Conservation (phyloP, 2,797 vertebrate genomes). For the Sebastes glaucus region DNA sequence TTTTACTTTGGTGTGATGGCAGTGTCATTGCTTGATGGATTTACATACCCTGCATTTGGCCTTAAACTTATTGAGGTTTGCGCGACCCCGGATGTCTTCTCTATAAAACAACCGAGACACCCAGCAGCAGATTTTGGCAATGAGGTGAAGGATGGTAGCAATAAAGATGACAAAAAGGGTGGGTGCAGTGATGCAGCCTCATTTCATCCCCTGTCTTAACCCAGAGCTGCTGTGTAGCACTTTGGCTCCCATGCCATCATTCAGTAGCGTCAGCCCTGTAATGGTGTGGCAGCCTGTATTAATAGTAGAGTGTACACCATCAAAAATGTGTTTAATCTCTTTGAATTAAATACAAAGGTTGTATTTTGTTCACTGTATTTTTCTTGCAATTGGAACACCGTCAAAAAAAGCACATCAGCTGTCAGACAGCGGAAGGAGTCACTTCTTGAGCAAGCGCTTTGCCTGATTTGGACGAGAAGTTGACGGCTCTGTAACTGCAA, state of each 20-base stretch:
- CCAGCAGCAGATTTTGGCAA: slow-evolving; percentile 4
- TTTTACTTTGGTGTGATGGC: background rate
- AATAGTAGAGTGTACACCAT: background rate
- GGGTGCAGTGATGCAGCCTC: slow-evolving; percentile 5
- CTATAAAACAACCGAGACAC: background rate
- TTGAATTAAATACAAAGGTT: background rate
- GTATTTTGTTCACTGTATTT: background rate
- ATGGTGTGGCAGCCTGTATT: background rate
- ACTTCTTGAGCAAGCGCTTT: background rate
- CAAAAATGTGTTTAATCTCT: background rate
- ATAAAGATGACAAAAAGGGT: slow-evolving; percentile 11
- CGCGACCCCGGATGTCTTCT: background rate
- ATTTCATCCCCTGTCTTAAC: background rate
- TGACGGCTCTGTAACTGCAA: background rate
- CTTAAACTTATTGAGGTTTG: background rate
- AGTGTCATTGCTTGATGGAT: background rate
- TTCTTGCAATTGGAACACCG: background rate
- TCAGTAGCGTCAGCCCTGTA: background rate
- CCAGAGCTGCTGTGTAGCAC: background rate
- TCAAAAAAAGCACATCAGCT: background rate
- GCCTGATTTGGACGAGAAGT: background rate
- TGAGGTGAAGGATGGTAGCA: slow-evolving; percentile 7
- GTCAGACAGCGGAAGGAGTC: background rate
- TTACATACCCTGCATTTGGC: background rate
- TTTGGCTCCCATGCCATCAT: background rate